These are phyloP conservation scores for Sesamia nonagrioides DNA, from an alignment of 1,140 invertebrate species.

Conservation along the genomic window DNA sequence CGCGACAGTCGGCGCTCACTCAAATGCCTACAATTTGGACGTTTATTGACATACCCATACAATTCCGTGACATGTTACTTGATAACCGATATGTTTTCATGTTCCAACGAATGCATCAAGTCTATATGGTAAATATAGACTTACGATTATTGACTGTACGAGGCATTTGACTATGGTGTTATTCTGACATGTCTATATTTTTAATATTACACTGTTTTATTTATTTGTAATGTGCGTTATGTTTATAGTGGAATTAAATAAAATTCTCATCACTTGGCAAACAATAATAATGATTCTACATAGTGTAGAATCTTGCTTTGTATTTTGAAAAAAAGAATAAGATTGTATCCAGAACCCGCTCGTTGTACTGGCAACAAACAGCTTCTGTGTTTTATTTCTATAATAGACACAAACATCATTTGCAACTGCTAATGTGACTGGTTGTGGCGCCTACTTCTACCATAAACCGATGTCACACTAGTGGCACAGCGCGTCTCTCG, in stretches of 20 bases:
- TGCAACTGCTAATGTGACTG: neutral
- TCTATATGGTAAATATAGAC: neutral
- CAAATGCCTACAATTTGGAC: neutral
- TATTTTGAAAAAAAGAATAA: no score
- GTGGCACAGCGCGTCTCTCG: slow-evolving; percentile 47
- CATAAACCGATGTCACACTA: slow-evolving; percentile 9
- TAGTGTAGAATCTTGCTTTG: no score
- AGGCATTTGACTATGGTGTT: no score
- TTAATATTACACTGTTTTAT: no score
- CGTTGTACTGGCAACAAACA: no score
- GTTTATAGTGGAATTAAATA: no score
- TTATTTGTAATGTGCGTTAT: no score
- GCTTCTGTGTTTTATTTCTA: neutral
- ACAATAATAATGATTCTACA: no score
- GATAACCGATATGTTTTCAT: neutral
- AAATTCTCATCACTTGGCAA: no score
- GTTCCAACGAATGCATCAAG: neutral
- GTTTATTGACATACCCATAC: neutral
- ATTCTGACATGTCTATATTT: no score
- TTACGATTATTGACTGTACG: no score
- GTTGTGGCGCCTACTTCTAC: neutral
- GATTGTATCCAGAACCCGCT: no score
- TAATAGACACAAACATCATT: neutral
- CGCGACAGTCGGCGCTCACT: neutral
- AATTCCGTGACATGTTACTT: neutral